Conservation (phyloP, 1,140 invertebrate genomes). For the Procambarus clarkii region DNA sequence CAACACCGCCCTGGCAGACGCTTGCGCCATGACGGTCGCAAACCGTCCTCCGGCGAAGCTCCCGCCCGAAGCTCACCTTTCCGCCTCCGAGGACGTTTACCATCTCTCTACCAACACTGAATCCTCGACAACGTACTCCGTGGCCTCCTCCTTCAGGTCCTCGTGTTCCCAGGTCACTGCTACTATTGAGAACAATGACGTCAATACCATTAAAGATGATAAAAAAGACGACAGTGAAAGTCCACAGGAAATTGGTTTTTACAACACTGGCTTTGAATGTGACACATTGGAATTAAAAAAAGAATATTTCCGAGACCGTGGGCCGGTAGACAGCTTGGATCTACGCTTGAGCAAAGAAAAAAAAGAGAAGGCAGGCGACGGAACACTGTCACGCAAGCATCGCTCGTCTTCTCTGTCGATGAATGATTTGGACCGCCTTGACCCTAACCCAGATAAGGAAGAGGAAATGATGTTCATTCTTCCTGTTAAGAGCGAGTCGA, state of each 20-base stretch:
- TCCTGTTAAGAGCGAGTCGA: conserved; percentile 74
- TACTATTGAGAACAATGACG: conserved; percentile 40
- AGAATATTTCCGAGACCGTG: conserved; percentile 32
- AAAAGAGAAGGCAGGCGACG: conserved; percentile 36
- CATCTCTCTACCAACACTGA: conserved; percentile 57
- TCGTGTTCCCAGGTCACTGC: conserved; percentile 57
- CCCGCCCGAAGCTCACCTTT: conserved; percentile 37
- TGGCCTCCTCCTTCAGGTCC: conserved; percentile 63
- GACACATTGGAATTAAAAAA: conserved; percentile 66
- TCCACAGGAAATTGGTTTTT: conserved; percentile 36
- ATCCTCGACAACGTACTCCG: conserved; percentile 40
- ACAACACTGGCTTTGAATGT: conserved; percentile 58
- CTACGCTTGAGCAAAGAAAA: conserved; percentile 5
- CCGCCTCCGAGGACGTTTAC: conserved; percentile 51
- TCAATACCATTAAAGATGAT: neutral
- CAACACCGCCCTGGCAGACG: conserved; percentile 37
- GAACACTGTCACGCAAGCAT: conserved; percentile 69
- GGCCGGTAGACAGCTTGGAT: conserved; percentile 42
- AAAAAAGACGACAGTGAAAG: neutral
- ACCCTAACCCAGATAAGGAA: conserved; percentile 59
- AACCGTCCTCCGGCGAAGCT: conserved; percentile 39
- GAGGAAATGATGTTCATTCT: conserved; percentile 72
- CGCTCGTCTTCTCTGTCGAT: conserved; percentile 76
- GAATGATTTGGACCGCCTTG: conserved; percentile 77
- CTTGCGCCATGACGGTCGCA: conserved; percentile 31